phyloP scores from a whole-genome alignment of 2,113 vertebrate species.

The Phylloscopus whistleri region DNA sequence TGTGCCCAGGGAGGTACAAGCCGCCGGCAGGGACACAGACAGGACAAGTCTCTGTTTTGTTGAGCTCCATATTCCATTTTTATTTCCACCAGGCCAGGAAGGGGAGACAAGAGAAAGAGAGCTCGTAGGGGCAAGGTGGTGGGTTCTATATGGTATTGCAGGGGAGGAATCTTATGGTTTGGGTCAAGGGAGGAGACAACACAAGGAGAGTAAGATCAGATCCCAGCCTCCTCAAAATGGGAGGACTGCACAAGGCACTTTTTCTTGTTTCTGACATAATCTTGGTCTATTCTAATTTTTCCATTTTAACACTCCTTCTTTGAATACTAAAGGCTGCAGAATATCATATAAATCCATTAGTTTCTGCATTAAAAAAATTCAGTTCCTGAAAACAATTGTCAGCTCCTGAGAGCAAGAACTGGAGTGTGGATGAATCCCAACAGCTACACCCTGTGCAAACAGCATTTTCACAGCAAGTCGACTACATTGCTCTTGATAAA shows the following conservation, averaged over 20 bases:
- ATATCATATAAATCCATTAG: background rate
- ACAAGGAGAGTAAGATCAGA: too few relatives aligned
- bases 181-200: too few relatives aligned
- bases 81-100: too few relatives aligned
- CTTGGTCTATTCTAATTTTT: background rate
- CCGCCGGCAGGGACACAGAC: too few relatives aligned
- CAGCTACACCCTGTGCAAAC: background rate
- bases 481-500: background rate
- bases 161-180: too few relatives aligned
- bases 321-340: background rate
- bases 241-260: background rate
- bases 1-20: too few relatives aligned
- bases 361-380: background rate
- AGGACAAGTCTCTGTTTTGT: too few relatives aligned
- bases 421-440: background rate
- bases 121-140: too few relatives aligned
- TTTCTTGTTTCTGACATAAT: background rate
- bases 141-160: too few relatives aligned
- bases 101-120: too few relatives aligned
- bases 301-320: background rate
- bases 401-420: background rate
- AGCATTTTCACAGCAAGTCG: background rate
- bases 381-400: background rate
- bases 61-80: too few relatives aligned
- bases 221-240: too few relatives aligned